A percentile compares a stretch with the other conserved stretches of the same genome.
These are phyloP conservation scores for Ptilorrhoa leucosticta DNA, from an alignment of 2,113 vertebrate genomes.

Conservation along the genomic window DNA sequence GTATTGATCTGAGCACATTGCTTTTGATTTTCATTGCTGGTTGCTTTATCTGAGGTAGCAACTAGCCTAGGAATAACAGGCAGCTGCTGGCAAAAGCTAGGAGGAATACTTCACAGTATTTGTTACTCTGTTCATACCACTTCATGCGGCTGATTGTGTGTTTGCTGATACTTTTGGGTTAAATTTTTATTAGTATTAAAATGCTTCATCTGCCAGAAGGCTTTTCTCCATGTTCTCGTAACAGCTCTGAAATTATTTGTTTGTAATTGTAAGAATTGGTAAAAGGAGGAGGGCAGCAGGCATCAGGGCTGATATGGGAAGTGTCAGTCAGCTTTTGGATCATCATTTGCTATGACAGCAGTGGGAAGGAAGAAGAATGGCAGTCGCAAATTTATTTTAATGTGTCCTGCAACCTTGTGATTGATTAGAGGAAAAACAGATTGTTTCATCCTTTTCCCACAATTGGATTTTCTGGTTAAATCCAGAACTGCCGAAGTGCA, in stretches of 20 bases:
- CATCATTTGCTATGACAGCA: conserved; percentile 36
- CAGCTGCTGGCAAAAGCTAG: not conserved
- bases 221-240: not conserved
- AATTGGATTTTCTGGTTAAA: conserved; percentile 63
- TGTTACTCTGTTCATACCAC: not conserved
- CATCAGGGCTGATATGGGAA: not conserved
- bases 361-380: conserved; percentile 28
- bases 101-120: not conserved
- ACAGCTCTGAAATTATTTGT: not conserved
- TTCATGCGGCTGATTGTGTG: not conserved
- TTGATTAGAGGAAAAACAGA: conserved; percentile 55
- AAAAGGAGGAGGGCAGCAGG: not conserved
- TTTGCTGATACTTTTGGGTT: not conserved
- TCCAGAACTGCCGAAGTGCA: conserved; percentile 40
- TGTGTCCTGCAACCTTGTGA: conserved; percentile 34
- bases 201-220: not conserved
- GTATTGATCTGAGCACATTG: not conserved
- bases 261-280: not conserved
- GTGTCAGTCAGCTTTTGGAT: conserved; percentile 34
- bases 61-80: not conserved
- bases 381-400: conserved; percentile 26
- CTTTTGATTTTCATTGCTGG: not conserved
- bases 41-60: not conserved
- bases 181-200: not conserved
- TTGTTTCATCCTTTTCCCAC: conserved; percentile 63